Base-by-base conservation (phyloP, 2,888 invertebrate genomes). In the Taenaris catops region DNA sequence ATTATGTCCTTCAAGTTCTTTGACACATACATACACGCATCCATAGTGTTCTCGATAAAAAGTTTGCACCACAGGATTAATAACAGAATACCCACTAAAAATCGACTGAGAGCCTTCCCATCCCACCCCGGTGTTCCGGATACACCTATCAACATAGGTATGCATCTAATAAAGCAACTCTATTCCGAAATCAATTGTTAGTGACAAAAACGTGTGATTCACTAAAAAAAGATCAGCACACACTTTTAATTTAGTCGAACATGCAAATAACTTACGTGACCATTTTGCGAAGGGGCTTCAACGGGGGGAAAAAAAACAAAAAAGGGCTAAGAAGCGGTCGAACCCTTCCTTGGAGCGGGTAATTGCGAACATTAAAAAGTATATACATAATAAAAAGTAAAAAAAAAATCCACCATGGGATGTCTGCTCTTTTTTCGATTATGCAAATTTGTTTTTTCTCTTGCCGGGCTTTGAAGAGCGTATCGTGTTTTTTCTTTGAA, bases 181-280 rank as follows among this genome's bases (percentile, higher is more conserved):
- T 65, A 68, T 70, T 58, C 26, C 56, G 48, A 57, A 51, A 46
- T 56, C 58, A 74, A 73, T 72, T 73, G 67, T 40, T 53, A 36
- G 2, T 39, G 35, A 55, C 46, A 80, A 83, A 78, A 84, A 79
- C 83, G 84, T 84, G 84, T 76, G 84, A 84, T 71, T 62, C 46
- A 36, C 43, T 40, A 60, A 81, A 84, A 81, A 81, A 81, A 75
- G 52, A 44, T 46, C 49, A 58, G 58, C 69, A 63, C 80, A 78
- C 69, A 64, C 55, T 53, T 67, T 68, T 80, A 78, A 81, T 79
- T 80, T 78, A 78, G 70, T 65, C 79, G 56, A 69, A 74, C 79
- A 84, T 83, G 84, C 71, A 75, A 84, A 84, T 84, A 49, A 38
- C 56, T 57, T 68, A 83, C 84, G 84, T 84, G 84, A 84, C 83